Evolutionary conservation across 2,888 invertebrate genomes (phyloP), one percentile per base, ranked within the genome.

Genomic region (Perizoma flavofasciatum): DNA sequence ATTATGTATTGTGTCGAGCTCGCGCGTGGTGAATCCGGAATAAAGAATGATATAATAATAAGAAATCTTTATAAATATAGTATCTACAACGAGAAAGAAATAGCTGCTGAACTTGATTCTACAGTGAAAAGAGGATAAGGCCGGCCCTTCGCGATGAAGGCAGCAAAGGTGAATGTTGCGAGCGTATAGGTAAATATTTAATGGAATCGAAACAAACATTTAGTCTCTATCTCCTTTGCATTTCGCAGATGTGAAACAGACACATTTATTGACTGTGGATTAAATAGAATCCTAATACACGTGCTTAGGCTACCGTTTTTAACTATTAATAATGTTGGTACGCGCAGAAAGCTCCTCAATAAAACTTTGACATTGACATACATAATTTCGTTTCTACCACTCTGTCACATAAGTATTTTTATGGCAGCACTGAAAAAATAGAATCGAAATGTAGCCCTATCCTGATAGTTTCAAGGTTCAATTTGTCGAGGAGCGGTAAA

Each of bases 11-110:
- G 41, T 35, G 22, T 10, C 8, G 34, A 45, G 32, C 22, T 7
- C 11, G n/a, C 35, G 48, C 22, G 8, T 48, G 48, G 47, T 34
- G 37, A 48, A 56, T 56, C 58, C 61, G 60, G 74, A 80, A 81
- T 80, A 81, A 80, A 80, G 82, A 79, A 72, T 73, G 72, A 73
- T 79, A 81, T 79, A 82, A 81, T 79, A 82, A 79, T 77, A 77
- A 79, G 77, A 71, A 71, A 72, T 73, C 68, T 52, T 49, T 53
- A 3, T 22, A 22, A 22, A 22, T 22, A 22, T 22, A 22, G 22
- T 22, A 22, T 22, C 22, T 22, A 22, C 22, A 22, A 22, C 3
- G 22, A 22, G 22, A 22, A 22, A 22, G 22, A 22, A 22, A 22
- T n/a, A 22, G 22, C 22, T 22, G 22, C 22, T 55, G 58, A 63